Evolutionary conservation across 2,888 invertebrate species (phyloP).

Genomic region (Acleris cristana): DNA sequence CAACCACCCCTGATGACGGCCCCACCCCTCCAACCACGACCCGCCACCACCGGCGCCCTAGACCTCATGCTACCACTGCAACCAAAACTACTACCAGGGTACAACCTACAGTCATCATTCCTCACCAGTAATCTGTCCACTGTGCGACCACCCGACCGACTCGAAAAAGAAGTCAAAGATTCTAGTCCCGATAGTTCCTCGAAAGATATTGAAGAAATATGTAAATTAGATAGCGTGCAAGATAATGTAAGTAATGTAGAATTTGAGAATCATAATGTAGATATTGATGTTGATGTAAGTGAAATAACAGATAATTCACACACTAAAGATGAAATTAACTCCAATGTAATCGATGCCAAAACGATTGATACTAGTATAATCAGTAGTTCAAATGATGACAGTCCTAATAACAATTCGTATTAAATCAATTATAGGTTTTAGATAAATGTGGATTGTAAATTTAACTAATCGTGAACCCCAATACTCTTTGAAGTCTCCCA

Average conservation of each 20-base stretch:
- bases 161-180: constrained; percentile 52
- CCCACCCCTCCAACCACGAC: constrained; percentile 87
- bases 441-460: constrained; percentile 45
- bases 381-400: constrained; percentile 63
- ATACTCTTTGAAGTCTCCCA: constrained; percentile 53
- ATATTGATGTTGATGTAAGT: constrained; percentile 41
- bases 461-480: constrained; percentile 59
- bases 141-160: constrained; percentile 72
- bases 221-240: constrained; percentile 58
- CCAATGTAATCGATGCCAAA: constrained; percentile 65
- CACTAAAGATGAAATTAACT: constrained; percentile 73
- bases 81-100: constrained; percentile 86
- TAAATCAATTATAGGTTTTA: constrained; percentile 45
- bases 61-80: constrained; percentile 89
- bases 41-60: constrained; percentile 87
- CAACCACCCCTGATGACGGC: constrained; percentile 81
- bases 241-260: constrained; percentile 57
- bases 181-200: constrained; percentile 48
- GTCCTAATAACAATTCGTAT: constrained; percentile 78
- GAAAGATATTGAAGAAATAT: constrained; percentile 50
- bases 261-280: constrained; percentile 51
- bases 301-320: constrained; percentile 53
- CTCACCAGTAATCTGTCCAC: constrained; percentile 81
- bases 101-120: constrained; percentile 78
- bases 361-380: constrained; percentile 55